Base-by-base conservation (phyloP, 2,113 vertebrate genomes). In the Scalopus aquaticus region DNA sequence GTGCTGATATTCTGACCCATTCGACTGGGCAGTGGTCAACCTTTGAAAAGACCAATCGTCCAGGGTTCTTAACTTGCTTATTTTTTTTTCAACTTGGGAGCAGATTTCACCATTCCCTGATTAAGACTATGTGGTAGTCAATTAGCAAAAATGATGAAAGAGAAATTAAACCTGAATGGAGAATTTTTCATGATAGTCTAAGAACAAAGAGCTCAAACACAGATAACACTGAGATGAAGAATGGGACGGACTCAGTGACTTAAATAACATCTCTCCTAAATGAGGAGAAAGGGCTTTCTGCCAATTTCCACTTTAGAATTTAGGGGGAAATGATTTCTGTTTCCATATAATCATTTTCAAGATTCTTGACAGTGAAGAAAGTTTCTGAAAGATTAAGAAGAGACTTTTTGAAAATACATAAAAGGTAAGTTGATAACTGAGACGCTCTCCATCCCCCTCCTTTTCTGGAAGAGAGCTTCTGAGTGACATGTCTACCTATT, bases 21-120 rank as follows among this genome's bases (percentile, higher is more conserved):
- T 60, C 88, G 46, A 88, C 92, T 42, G 81, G 62, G 44, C 70
- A 8, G 73, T 35, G 16, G 64, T 94, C n/a, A 82, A 7, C 95
- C 88, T 92, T 94, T 10, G 64, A 54, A 90, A 96, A 94, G 89
- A 96, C 95, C 94, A 96, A 39, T 46, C 88, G 42, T 72, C 10
- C 64, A 51, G 86, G 83, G 35, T 60, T 77, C 96, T 26, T n/a
- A 35, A 58, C 17, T 91, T 80, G 56, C 73, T 94, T 64, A 56
- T 46, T 94, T 73, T 84, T 85, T 91, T 42, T 65, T 93, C 9
- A 96, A n/a, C 3, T 4, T 56, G 83, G 49, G 37, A 65, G 72
- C 44, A 91, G 62, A 90, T 54, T 78, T 93, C 30, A 78, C 20
- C 26, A 54, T 90, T 76, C 44, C 37, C 74, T 58, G 39, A 93